A percentile compares a stretch with the other conserved stretches of the same genome.
phyloP scores from a whole-genome alignment of 2,888 invertebrate species.

The Halictus quadricinctus region DNA sequence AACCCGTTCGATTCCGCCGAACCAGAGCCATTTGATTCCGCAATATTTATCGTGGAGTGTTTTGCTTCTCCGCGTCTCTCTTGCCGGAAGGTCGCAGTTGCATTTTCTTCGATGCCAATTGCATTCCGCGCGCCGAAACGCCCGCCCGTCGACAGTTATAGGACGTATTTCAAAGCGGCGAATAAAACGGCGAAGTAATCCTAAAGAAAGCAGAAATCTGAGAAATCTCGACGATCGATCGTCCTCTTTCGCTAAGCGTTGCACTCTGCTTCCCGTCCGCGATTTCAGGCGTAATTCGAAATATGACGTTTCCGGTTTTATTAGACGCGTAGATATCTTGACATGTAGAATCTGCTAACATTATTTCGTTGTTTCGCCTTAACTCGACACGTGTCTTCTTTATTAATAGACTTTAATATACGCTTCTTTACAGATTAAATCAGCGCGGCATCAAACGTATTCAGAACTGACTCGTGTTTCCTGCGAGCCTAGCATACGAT shows the following conservation, averaged over 20 bases:
- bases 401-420: too few relatives aligned
- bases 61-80: neutral
- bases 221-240: constrained; percentile 23
- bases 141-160: neutral
- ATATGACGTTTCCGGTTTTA: neutral
- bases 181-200: constrained; percentile 9
- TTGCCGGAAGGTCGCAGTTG: neutral
- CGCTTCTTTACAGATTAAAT: neutral
- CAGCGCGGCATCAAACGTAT: neutral
- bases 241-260: neutral
- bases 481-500: too few relatives aligned
- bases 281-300: neutral
- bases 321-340: neutral
- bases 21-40: neutral
- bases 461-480: neutral
- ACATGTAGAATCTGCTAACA: neutral
- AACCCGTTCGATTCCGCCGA: neutral
- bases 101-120: constrained; percentile 11
- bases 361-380: neutral
- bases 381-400: neutral
- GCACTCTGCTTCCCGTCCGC: neutral
- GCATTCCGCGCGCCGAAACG: constrained; percentile 21
- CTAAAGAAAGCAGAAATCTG: constrained; percentile 13
- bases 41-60: neutral
- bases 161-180: neutral